Percentiles rank a stretch among this genome's conserved stretches.
Conservation (phyloP, 2,113 vertebrate species). For the Jacana jacana region DNA sequence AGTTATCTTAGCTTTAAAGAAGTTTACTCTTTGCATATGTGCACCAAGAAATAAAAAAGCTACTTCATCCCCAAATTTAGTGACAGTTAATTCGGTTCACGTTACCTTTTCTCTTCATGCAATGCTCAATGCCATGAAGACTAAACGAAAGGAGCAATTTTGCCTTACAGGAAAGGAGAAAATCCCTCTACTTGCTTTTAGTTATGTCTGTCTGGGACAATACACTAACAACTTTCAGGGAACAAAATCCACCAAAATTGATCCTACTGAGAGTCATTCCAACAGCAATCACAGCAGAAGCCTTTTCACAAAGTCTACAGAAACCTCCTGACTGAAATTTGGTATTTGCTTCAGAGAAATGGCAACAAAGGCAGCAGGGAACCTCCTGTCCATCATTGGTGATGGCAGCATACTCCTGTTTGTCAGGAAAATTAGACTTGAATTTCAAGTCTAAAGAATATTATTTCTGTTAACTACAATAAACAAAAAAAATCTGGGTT, state of each 20-base stretch:
- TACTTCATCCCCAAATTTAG: background rate
- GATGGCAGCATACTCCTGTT: fast-evolving
- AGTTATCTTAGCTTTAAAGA: background rate
- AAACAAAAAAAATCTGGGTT: fast-evolving
- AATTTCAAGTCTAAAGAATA: background rate
- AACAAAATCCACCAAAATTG: background rate
- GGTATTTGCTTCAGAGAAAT: background rate
- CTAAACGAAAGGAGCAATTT: background rate
- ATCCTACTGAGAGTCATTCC: background rate
- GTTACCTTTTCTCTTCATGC: background rate
- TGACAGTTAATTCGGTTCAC: background rate
- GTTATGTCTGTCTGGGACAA: background rate
- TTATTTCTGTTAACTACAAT: background rate
- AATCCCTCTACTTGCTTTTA: background rate
- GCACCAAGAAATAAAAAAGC: background rate
- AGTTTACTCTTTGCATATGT: background rate
- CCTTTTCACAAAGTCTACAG: background rate
- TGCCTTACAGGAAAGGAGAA: background rate
- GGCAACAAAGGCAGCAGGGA: background rate
- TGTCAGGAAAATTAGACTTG: background rate
- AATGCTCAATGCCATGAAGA: background rate
- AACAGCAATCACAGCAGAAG: background rate
- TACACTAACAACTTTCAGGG: background rate
- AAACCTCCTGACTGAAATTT: fast-evolving
- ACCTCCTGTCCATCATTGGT: background rate